A percentile compares a stretch with the other conserved stretches of the same genome.
These are phyloP conservation scores for Elaeidobius kamerunicus DNA, from an alignment of 2,888 invertebrate species.

Conservation along the genomic window DNA sequence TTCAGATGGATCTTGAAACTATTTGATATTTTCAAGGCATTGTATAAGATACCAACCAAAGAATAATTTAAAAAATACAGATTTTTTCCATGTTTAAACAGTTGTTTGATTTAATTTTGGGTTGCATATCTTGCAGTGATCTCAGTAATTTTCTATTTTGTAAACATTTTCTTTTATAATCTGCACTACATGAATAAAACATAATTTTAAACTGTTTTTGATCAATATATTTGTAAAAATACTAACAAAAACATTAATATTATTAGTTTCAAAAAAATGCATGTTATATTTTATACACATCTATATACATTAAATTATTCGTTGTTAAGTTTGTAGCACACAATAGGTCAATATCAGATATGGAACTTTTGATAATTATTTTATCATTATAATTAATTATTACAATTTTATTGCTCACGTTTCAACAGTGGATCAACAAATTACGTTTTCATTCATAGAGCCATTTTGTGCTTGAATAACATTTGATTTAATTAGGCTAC, in stretches of 20 bases:
- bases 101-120: too few species aligned
- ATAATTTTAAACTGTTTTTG: conserved; percentile 9
- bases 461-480: too few species aligned
- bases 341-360: conserved; percentile 32
- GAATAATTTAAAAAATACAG: too few species aligned
- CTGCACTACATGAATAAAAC: background rate
- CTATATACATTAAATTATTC: conserved; percentile 43
- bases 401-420: conserved; percentile 1
- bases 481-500: too few species aligned
- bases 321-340: conserved; percentile 42
- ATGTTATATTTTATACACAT: conserved; percentile 42
- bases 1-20: too few species aligned
- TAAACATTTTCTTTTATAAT: too few species aligned
- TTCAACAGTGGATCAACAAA: conserved; percentile 6
- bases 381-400: conserved; percentile 2
- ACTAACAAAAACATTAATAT: conserved; percentile 40
- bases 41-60: too few species aligned
- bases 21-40: too few species aligned
- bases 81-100: too few species aligned
- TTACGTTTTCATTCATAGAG: too few species aligned
- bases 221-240: conserved; percentile 40
- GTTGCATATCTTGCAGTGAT: too few species aligned
- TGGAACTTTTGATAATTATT: conserved; percentile 37
- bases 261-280: conserved; percentile 41
- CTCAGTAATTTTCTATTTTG: too few species aligned